Evolutionary conservation across 2,113 vertebrate species (phyloP).

Genomic region (Podarcis muralis): DNA sequence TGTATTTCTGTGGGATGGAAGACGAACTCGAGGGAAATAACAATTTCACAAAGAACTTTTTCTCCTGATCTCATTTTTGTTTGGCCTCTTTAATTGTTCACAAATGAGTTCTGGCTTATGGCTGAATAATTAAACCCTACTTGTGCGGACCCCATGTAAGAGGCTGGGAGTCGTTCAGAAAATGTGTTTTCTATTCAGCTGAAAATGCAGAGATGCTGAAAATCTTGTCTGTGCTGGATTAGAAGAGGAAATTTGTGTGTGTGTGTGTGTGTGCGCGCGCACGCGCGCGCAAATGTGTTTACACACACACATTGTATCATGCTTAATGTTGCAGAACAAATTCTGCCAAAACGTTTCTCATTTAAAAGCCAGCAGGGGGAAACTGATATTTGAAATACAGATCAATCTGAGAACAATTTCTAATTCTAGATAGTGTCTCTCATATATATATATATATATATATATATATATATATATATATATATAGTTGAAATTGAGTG

Average conservation of each 20-base stretch:
- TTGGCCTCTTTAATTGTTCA: not conserved
- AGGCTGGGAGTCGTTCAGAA: not conserved
- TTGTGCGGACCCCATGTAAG: not conserved
- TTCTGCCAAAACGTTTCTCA: not conserved
- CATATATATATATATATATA: too few species aligned
- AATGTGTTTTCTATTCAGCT: constrained; percentile 10
- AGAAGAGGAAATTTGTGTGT: not conserved
- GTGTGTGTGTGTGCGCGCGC: not conserved
- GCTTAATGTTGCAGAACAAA: not conserved
- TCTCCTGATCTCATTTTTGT: not conserved
- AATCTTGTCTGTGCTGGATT: not conserved
- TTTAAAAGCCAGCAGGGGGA: constrained; percentile 6
- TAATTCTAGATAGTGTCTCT: not conserved
- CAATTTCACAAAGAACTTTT: not conserved
- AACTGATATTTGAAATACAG: constrained; percentile 9
- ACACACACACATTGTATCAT: not conserved
- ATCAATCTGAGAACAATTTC: not conserved
- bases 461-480: too few species aligned
- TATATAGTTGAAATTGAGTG: not conserved
- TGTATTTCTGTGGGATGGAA: not conserved
- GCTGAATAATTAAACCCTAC: not conserved
- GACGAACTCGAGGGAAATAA: not conserved
- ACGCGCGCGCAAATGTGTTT: too few species aligned
- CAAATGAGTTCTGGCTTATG: not conserved
- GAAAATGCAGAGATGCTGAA: not conserved